Conservation (phyloP, 2,888 invertebrate genomes). For the Crepidodera aurea region DNA sequence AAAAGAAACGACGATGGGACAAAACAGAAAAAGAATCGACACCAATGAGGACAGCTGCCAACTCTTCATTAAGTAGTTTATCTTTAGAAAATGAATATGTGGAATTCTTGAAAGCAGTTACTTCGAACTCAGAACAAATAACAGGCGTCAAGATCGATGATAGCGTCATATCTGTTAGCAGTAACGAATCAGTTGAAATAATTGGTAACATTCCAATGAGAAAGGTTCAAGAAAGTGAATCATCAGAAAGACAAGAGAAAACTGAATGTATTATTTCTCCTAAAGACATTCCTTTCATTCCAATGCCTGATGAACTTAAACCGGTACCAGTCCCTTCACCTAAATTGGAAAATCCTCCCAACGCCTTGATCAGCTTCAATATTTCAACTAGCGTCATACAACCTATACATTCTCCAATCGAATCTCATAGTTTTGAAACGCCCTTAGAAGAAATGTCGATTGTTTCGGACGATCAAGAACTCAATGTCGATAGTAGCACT, state of each 20-base stretch:
- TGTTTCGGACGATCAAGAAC: neutral
- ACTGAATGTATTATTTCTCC: conserved; percentile 23
- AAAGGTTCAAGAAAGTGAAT: neutral
- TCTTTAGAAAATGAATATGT: conserved; percentile 64
- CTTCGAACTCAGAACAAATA: conserved; percentile 50
- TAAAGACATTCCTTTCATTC: conserved; percentile 41
- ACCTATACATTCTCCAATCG: neutral
- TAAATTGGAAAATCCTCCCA: conserved; percentile 35
- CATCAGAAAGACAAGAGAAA: neutral
- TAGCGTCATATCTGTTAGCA: conserved; percentile 15
- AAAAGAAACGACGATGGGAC: conserved; percentile 44
- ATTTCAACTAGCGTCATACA: conserved; percentile 30
- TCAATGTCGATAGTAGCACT: neutral
- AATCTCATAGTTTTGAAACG: too few species aligned
- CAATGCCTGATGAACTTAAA: conserved; percentile 39
- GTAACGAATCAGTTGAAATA: conserved; percentile 1
- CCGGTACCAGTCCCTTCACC: conserved; percentile 47
- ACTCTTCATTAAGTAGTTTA: neutral
- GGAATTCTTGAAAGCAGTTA: conserved; percentile 68
- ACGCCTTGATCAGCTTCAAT: conserved; percentile 38
- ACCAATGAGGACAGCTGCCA: neutral
- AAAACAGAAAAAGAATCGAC: conserved; percentile 18
- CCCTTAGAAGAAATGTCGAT: neutral
- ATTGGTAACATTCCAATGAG: neutral
- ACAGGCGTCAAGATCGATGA: conserved; percentile 1